Conservation (phyloP, 2,888 invertebrate species). For the Tinea semifulvella region DNA sequence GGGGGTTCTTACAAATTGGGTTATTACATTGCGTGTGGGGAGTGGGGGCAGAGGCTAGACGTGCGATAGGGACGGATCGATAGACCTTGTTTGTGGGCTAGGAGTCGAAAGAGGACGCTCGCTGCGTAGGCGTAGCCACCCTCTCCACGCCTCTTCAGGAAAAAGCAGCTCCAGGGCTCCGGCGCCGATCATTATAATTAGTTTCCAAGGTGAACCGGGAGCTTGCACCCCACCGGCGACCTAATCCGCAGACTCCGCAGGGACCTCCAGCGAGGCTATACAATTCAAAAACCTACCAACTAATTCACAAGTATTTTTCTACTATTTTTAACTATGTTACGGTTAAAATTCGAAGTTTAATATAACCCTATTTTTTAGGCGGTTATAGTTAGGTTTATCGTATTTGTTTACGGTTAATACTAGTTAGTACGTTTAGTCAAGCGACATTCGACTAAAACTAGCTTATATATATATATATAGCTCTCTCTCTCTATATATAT, state of each 20-base stretch:
- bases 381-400: too few species aligned
- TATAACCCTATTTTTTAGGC: too few species aligned
- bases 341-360: too few species aligned
- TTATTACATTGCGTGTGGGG: constrained; percentile 60
- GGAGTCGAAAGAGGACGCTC: constrained; percentile 34
- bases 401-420: too few species aligned
- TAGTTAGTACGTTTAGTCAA: too few species aligned
- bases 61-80: constrained; percentile 34
- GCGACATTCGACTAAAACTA: too few species aligned
- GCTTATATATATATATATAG: too few species aligned
- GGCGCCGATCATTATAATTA: constrained; percentile 67
- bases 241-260: constrained; percentile 51
- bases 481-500: too few species aligned
- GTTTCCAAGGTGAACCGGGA: constrained; percentile 62
- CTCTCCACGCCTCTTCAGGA: constrained; percentile 63
- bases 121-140: constrained; percentile 56
- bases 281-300: constrained; percentile 42
- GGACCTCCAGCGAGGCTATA: constrained; percentile 40
- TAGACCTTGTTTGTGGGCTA: constrained; percentile 19
- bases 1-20: constrained; percentile 68
- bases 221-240: constrained; percentile 48
- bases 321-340: too few species aligned
- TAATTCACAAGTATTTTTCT: too few species aligned
- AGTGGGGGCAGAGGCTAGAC: constrained; percentile 49
- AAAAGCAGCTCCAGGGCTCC: constrained; percentile 55